These are phyloP conservation scores for Plebejus anna DNA, from an alignment of 2,888 invertebrate species.

Conservation along the genomic window DNA sequence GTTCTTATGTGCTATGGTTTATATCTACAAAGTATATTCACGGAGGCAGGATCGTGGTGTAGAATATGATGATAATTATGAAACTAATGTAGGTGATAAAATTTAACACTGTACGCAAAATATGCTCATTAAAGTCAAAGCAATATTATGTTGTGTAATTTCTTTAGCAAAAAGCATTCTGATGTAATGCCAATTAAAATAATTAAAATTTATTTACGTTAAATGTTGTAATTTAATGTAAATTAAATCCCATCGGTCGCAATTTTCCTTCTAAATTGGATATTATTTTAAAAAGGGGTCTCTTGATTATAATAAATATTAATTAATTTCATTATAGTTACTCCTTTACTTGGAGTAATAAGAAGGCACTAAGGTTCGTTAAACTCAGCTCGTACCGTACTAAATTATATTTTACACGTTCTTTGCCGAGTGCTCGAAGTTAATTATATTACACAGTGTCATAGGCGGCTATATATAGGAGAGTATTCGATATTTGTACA, in stretches of 20 bases:
- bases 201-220: background rate
- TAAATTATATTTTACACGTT: slow-evolving; percentile 36
- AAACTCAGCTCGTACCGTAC: slow-evolving; percentile 37
- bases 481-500: background rate
- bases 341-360: slow-evolving; percentile 35
- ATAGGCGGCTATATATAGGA: slow-evolving; percentile 25
- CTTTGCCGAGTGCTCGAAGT: slow-evolving; percentile 34
- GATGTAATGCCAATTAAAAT: background rate
- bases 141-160: background rate
- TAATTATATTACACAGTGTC: slow-evolving; percentile 38
- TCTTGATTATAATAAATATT: slow-evolving; percentile 17
- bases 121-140: background rate
- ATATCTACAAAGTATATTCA: background rate
- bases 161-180: background rate
- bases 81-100: background rate
- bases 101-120: background rate
- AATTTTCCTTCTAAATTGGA: background rate
- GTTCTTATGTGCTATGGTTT: background rate
- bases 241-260: slow-evolving; percentile 4
- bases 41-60: background rate
- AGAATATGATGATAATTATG: background rate
- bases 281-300: background rate
- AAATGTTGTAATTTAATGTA: background rate
- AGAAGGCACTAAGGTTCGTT: slow-evolving; percentile 38
- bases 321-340: slow-evolving; percentile 16